These are phyloP conservation scores for Drosophila nebulosa DNA, from an alignment of 1,140 invertebrate species.

Conservation along the genomic window DNA sequence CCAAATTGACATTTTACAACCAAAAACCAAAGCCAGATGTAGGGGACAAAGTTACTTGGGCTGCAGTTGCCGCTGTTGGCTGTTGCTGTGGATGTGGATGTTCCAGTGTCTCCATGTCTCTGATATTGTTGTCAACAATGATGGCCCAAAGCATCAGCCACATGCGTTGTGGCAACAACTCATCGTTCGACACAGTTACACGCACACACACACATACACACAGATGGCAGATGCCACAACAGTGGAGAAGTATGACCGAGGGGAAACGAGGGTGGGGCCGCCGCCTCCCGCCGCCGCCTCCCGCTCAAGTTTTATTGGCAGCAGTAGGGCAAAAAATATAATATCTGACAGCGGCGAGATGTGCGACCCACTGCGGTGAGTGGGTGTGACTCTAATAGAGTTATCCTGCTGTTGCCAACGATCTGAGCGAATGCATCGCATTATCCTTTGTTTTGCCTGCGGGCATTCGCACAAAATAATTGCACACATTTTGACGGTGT, in stretches of 20 bases:
- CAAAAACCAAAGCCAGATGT: slow-evolving; percentile 39
- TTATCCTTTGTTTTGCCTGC: slow-evolving; percentile 46
- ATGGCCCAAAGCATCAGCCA: slow-evolving; percentile 75
- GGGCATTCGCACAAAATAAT: slow-evolving; percentile 51
- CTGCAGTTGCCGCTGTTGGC: slow-evolving; percentile 37
- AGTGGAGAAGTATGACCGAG: not conserved
- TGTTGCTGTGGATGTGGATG: slow-evolving; percentile 11
- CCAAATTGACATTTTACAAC: slow-evolving; percentile 80
- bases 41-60: slow-evolving; percentile 56
- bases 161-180: slow-evolving; percentile 66
- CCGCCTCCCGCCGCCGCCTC: no score
- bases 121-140: slow-evolving; percentile 77
- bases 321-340: slow-evolving; percentile 39
- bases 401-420: slow-evolving; percentile 52
- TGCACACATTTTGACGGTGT: slow-evolving; percentile 19
- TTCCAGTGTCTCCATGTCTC: slow-evolving; percentile 16
- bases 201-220: slow-evolving; percentile 23
- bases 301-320: slow-evolving; percentile 54
- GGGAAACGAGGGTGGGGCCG: not conserved
- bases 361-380: slow-evolving; percentile 13
- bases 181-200: slow-evolving; percentile 51
- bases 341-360: slow-evolving; percentile 48
- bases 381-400: slow-evolving; percentile 56
- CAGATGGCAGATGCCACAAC: slow-evolving; percentile 44
- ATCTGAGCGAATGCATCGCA: slow-evolving; percentile 62